Evolutionary conservation across 2,888 invertebrate species (phyloP), one percentile per base, ranked within the genome.

Genomic region (Acleris laterana): DNA sequence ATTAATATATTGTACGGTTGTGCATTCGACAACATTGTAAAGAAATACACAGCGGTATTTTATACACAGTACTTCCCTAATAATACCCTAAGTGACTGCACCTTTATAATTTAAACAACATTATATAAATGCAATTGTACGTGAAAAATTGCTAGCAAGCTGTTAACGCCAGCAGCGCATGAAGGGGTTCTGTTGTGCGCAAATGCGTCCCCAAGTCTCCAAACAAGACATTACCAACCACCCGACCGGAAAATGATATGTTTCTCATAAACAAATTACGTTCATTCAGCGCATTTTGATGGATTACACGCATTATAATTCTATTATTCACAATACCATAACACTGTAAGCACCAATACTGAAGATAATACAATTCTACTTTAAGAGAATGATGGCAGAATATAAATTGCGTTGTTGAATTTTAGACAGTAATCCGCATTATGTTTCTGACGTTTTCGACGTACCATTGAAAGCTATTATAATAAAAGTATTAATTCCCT

Each of bases 141-240:
- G 46, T 32, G 52, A 66, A 66, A 66, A 55, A 61, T 20, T 59
- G 53, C 64, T 53, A 38, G 28, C 65, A 62, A 65, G 59, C 64
- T 48, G 64, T 59, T 58, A 51, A 49, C 50, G 20, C 58, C 42
- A 42, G 52, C 44, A 32, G 53, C 42, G 55, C 17, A 58, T 49
- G 49, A 59, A 55, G 44, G 64, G 64, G 64, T 55, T 64, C 60
- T 28, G 44, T 61, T 46, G 20, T 19, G 56, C 56, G 44, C 20
- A 46, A 56, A 56, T 56, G 42, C 56, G 51, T 48, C 64, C 58
- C 61, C 59, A 66, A 60, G 68, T 65, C 60, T 68, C 76, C 73
- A 70, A 74, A 75, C 73, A 76, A 75, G 72, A 77, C 75, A 81
- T 81, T 79, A 80, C 64, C 7, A 65, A 60, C 63, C 50, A 68